Evolutionary conservation across 1,140 invertebrate genomes (phyloP), one percentile per base, ranked within the genome.

Genomic region (Globodera rostochiensis): DNA sequence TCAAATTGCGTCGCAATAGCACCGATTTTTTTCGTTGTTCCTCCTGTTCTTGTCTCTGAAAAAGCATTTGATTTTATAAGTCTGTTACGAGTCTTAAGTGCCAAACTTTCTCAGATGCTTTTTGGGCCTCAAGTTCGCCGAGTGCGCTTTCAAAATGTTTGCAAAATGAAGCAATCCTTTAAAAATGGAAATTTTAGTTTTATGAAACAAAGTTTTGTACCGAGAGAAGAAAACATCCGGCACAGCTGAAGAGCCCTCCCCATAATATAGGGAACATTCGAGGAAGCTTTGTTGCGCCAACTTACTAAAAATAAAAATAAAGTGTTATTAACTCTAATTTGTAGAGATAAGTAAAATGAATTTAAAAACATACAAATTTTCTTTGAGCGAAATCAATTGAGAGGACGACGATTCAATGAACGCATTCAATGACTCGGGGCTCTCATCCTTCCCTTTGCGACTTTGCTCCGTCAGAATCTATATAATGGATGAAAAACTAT

Each of bases 231-330:
- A 83, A 19, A 64, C 69, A 46, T 83, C 83, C 50, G 82, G 82
- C 67, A 60, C 75, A 36, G 46, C 49, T 4, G 45, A n/a, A 6
- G 80, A 7, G 21, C 50, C 6, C 50, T 83, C 82, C 11, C 82
- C 82, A 70, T 81, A 83, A 46, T 80, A 84, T 64, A 85, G 80
- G 19, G 77, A 80, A 70, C 82, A 83, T 47, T 84, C 82, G 6
- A 25, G n/a, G 50, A 83, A 83, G 15, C 80, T 73, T 66, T 83
- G 81, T 45, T 84, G 66, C 7, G 84, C 82, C 19, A 82, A 15
- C 70, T 85, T 84, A 15, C 53, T 64, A n/a, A 46, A 46, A 64
- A 74, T 36, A 36, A 36, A 25, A 57, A 5, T 36, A 47, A 85
- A 73, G 36, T 36, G 3, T 36, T 36, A 36, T 36, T 36, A 36